Conservation (phyloP, 2,113 vertebrate genomes). For the Oenanthe melanoleuca region DNA sequence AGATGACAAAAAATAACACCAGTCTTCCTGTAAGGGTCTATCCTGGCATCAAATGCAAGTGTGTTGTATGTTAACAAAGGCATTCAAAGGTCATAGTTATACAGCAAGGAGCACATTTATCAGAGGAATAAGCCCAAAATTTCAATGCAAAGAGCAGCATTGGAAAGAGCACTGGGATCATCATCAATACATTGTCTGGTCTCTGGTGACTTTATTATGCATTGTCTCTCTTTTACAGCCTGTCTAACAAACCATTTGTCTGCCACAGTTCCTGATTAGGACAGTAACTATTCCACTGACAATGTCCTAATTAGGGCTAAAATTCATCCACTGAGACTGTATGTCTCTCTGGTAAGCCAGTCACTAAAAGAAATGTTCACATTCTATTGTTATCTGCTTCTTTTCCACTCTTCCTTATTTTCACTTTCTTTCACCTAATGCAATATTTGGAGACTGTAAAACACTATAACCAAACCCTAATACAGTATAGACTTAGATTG, state of each 20-base stretch:
- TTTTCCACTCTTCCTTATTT: not conserved
- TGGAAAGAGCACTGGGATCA: conserved; percentile 1
- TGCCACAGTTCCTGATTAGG: conserved; percentile 50
- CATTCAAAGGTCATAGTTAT: not conserved
- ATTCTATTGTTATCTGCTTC: not conserved
- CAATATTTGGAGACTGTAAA: not conserved
- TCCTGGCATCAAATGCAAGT: not conserved
- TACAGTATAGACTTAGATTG: not conserved
- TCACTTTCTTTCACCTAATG: not conserved
- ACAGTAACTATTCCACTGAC: conserved; percentile 18
- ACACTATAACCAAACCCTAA: not conserved
- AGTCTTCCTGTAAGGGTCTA: not conserved
- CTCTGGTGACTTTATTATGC: conserved; percentile 54
- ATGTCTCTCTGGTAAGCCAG: not conserved
- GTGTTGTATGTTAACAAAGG: not conserved
- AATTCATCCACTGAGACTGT: conserved; percentile 31
- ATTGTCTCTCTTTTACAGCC: not conserved
- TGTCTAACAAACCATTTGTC: conserved; percentile 48
- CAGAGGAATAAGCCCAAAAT: not conserved
- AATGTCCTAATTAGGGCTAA: conserved; percentile 51
- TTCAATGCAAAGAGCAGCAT: not conserved
- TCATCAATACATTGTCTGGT: not conserved
- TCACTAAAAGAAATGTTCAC: not conserved
- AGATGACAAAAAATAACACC: not conserved
- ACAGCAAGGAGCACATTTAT: not conserved